Base-by-base conservation (phyloP, 1,140 invertebrate species). In the Dicyema japonicum region DNA sequence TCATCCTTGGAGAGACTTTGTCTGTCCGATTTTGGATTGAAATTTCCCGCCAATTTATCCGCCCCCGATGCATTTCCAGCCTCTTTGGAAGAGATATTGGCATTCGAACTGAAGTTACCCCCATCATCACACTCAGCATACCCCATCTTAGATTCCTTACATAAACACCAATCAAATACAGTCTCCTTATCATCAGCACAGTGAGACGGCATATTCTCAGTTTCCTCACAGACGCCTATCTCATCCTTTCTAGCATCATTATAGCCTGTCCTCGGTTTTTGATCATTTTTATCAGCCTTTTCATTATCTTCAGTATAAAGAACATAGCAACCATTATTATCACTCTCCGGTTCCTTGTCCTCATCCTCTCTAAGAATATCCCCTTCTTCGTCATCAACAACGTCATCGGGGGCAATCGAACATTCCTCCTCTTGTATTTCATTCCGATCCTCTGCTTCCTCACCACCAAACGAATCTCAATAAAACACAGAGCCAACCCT, bases 321-420 rank as follows among this genome's bases (percentile, higher is more conserved):
- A 11, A 69, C 72, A 75, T 75, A 85, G 39, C 80, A 65, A 59
- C 82, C 78, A 32, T 85, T 75, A 1, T 65, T 48, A 35, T 82
- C 44, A 15, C 45, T 36, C 6, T 48, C 42, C 15, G 38, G 38
- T n/a, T 39, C 34, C 9, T 43, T 65, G 8, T 69, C 60, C 24
- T 69, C 60, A 11, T 58, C 47, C 9, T 63, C 54, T 1, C 66
- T 59, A 27, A 64, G 56, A n/a, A 62, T 59, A 32, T 63, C 58
- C 1, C 62, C 51, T 16, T 60, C 54, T 22, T 41, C 40, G 18
- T 42, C 35, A 18, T 65, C 54, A 29, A 15, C 27, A 14, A 31
- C 60, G 8, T 63, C 15, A 18, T 33, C 9, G 14, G 14, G 24
- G 9, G 7, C 28, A 27, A 34, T 31, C 4, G 21, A 18, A 28